These are phyloP conservation scores for Meiosimyza platycephala DNA, from an alignment of 2,888 invertebrate genomes.

Conservation along the genomic window DNA sequence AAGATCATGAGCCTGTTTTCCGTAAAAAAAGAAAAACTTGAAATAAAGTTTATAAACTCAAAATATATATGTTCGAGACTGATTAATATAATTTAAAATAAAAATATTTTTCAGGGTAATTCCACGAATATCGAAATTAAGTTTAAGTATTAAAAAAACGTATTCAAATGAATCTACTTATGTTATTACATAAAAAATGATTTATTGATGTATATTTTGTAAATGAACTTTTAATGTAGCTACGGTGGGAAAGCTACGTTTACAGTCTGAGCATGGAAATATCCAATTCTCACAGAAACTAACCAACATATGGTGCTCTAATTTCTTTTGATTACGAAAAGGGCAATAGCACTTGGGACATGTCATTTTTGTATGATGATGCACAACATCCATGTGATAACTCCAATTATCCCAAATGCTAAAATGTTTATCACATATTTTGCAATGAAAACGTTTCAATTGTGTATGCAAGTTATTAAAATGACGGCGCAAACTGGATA, in stretches of 20 bases:
- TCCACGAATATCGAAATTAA: too few relatives aligned
- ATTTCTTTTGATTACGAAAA: conserved; percentile 34
- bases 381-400: conserved; percentile 39
- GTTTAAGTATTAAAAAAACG: too few relatives aligned
- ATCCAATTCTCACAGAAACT: conserved; percentile 31
- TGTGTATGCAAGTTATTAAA: conserved; percentile 32
- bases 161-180: too few relatives aligned
- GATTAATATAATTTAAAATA: too few relatives aligned
- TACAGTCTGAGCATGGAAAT: conserved; percentile 34
- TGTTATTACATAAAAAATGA: neutral
- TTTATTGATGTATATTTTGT: conserved; percentile 26
- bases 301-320: conserved; percentile 35
- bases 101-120: too few relatives aligned
- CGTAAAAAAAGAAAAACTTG: too few relatives aligned
- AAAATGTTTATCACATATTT: conserved; percentile 38
- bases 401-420: conserved; percentile 40
- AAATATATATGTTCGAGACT: too few relatives aligned
- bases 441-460: conserved; percentile 34
- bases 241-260: conserved; percentile 34
- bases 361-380: conserved; percentile 33
- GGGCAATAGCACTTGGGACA: conserved; percentile 38
- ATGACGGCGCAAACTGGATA: conserved; percentile 38
- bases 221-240: conserved; percentile 32
- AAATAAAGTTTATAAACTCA: too few relatives aligned
- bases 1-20: too few relatives aligned